A percentile compares a stretch with the other conserved stretches of the same genome.
phyloP scores from a whole-genome alignment of 2,113 vertebrate genomes.

The Rhinolophus sinicus region DNA sequence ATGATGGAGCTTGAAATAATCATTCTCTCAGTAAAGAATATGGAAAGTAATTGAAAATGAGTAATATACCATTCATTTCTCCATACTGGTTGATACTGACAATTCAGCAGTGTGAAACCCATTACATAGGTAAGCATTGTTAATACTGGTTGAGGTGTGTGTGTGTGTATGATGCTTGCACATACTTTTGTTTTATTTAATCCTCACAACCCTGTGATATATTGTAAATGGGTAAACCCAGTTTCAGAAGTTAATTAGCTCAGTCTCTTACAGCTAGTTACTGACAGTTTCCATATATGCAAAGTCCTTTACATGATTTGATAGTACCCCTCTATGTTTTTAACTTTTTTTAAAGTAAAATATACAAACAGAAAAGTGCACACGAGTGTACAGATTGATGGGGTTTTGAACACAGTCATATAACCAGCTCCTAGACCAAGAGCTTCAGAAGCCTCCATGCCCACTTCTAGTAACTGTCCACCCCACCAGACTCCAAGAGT shows the following conservation, averaged over 20 bases:
- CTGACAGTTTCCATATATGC: background rate
- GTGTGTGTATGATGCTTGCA: background rate
- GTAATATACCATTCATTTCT: background rate
- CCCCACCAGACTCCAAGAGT: background rate
- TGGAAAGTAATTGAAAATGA: slow-evolving; percentile 16
- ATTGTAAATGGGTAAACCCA: background rate
- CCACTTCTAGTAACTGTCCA: background rate
- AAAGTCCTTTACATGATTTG: background rate
- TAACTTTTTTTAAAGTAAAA: background rate
- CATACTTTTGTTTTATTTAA: slow-evolving; percentile 24
- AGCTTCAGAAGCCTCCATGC: background rate
- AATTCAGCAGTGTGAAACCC: background rate
- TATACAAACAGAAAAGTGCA: background rate
- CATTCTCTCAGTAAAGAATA: slow-evolving; percentile 38
- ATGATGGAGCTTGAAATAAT: background rate
- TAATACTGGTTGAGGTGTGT: background rate
- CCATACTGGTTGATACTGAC: background rate
- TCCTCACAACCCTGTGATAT: background rate
- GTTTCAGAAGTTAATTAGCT: slow-evolving; percentile 12
- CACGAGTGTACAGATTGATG: background rate
- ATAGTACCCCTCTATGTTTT: background rate
- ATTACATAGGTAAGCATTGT: background rate
- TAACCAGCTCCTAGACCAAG: background rate
- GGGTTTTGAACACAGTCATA: background rate
- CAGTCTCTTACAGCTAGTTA: background rate